Conservation (phyloP, 2,113 vertebrate species). For the Notarius quadriscutis region DNA sequence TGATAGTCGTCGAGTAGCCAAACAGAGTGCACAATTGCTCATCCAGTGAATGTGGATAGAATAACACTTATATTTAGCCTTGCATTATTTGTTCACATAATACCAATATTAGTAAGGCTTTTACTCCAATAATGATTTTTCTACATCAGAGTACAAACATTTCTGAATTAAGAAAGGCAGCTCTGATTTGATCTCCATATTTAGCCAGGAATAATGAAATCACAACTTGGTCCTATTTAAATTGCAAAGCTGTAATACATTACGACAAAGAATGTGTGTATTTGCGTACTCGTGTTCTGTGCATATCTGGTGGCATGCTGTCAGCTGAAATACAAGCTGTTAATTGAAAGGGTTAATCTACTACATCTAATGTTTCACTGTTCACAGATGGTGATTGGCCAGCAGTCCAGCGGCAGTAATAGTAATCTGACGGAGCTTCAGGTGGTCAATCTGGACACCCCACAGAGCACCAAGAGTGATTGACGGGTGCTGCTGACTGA, state of each 20-base stretch:
- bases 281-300: neutral
- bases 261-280: neutral
- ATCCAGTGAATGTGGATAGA: too few species aligned
- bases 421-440: constrained; percentile 96
- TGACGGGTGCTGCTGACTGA: constrained; percentile 70
- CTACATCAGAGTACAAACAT: too few species aligned
- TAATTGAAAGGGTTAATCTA: constrained; percentile 39
- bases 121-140: too few species aligned
- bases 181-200: neutral
- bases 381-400: constrained; percentile 95
- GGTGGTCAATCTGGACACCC: constrained; percentile 89
- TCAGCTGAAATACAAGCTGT: neutral
- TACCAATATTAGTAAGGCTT: too few species aligned
- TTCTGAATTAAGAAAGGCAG: too few species aligned
- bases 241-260: neutral
- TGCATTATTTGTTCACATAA: too few species aligned
- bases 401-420: constrained; percentile 89
- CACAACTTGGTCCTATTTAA: neutral
- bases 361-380: neutral
- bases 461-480: constrained; percentile 87
- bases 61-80: too few species aligned
- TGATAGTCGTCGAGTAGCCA: too few species aligned
- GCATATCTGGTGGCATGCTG: constrained; percentile 25
- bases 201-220: neutral
- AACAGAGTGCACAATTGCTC: too few species aligned